Evolutionary conservation across 2,797 vertebrate genomes (phyloP).

Genomic region (Pantherophis alleghaniensis): DNA sequence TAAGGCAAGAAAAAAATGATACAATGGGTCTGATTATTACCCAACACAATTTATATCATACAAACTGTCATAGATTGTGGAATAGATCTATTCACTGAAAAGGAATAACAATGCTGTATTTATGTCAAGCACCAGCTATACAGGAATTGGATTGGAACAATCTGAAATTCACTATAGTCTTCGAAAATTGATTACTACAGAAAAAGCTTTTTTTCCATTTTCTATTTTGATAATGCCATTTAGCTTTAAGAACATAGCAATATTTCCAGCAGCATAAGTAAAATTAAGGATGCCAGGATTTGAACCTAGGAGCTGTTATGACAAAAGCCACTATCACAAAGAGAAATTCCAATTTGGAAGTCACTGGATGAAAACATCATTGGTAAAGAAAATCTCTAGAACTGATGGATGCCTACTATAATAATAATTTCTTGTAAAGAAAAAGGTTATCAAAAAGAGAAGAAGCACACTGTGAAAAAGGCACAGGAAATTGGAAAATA

Average conservation of each 20-base stretch:
- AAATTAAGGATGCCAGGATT: not conserved
- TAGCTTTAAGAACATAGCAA: constrained; percentile 6
- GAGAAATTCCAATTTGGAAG: constrained; percentile 10
- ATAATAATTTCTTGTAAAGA: not conserved
- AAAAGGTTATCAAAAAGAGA: constrained; percentile 15
- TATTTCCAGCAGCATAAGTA: not conserved
- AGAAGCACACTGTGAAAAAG: constrained; percentile 12
- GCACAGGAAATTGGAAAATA: constrained; percentile 13
- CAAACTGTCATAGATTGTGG: not conserved
- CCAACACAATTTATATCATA: not conserved
- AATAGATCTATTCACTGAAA: not conserved
- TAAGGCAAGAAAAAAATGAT: not conserved
- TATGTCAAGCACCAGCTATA: not conserved
- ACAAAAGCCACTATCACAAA: constrained; percentile 15
- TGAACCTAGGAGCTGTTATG: not conserved
- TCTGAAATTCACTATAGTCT: constrained; percentile 3
- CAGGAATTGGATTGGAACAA: not conserved
- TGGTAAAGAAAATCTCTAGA: constrained; percentile 8
- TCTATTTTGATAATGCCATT: not conserved
- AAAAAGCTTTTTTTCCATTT: not conserved
- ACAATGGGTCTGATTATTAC: not conserved
- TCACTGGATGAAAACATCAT: constrained; percentile 1
- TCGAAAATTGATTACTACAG: not conserved
- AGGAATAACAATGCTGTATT: not conserved
- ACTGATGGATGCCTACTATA: not conserved